A percentile compares a stretch with the other conserved stretches of the same genome.
Conservation (phyloP, 2,797 vertebrate species). For the Paguma larvata region DNA sequence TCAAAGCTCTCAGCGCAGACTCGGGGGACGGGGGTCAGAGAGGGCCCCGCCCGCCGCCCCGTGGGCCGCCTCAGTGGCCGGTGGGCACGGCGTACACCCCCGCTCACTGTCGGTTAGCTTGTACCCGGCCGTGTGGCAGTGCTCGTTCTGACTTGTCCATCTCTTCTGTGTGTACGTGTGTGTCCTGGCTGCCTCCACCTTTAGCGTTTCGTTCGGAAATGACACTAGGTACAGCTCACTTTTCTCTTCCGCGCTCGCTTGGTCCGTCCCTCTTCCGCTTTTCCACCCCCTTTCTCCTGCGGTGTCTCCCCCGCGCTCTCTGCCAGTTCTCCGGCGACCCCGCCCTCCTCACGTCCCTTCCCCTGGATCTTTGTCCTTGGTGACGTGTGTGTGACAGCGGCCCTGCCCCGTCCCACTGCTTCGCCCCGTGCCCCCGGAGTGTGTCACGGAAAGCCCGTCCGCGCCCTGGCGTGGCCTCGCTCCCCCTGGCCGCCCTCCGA, state of each 20-base stretch:
- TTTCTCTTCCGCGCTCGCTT: conserved; percentile 77
- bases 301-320: conserved; percentile 68
- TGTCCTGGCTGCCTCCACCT: conserved; percentile 90
- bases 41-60: neutral
- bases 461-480: neutral
- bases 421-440: neutral
- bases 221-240: conserved; percentile 94
- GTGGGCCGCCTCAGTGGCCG: neutral
- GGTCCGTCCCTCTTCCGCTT: conserved; percentile 82
- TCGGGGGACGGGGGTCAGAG: neutral
- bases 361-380: conserved; percentile 71
- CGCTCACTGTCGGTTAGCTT: neutral
- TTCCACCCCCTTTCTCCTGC: conserved; percentile 63
- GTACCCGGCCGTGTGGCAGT: neutral
- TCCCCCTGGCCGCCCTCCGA: neutral
- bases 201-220: conserved; percentile 95
- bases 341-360: conserved; percentile 64
- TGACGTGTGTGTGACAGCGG: conserved; percentile 66
- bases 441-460: neutral
- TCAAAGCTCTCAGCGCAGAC: neutral
- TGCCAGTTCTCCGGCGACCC: conserved; percentile 62
- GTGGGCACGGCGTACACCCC: neutral
- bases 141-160: conserved; percentile 90
- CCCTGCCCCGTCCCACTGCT: conserved; percentile 60
- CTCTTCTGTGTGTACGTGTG: conserved; percentile 89